Base-by-base conservation (phyloP, 2,113 vertebrate species). In the Zapus hudsonius region DNA sequence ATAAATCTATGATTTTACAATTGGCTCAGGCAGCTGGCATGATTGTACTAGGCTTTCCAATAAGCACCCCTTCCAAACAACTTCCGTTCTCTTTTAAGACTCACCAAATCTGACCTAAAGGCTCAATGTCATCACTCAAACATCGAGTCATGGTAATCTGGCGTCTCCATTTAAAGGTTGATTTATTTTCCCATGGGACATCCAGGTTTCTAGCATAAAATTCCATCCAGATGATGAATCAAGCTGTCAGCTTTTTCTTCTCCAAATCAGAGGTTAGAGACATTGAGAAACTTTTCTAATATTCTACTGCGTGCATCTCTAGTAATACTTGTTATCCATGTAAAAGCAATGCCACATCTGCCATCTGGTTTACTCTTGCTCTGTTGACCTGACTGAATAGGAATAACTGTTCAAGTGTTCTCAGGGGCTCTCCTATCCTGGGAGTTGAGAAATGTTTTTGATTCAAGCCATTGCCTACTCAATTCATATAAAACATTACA, bases 181-280 rank as follows among this genome's bases (percentile, higher is more conserved):
- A 95, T 94, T 94, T 95, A 93, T 93, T 97, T 95, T 96, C 89
- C 88, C 92, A 76, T 44, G 70, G 92, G 92, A 83, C 88, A 90
- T 93, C 61, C 57, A 81, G 70, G 47, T 89, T 96, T 83, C 79
- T 88, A 75, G 75, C 79, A 84, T 87, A 86, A 93, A 92, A 67
- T 92, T 94, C 90, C 61, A 91, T 91, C 47, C 42, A 91, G 73
- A 87, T 87, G 73, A 86, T 93, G 91, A 90, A 94, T 93, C 86
- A 96, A 93, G 75, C 74, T 96, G 84, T 75, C 81, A 88, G 89
- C 36, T 89, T 76, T 73, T 84, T 87, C 91, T 83, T 69, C 70
- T 88, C 70, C 91, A 90, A 92, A 89, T 90, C 80, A 82, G 88
- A 90, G 52, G 52, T 82, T 84, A 87, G 82, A 91, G 81, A 96